Percentiles rank a stretch among this genome's conserved stretches.
These are phyloP conservation scores for Micoletzkya japonica DNA, from an alignment of 2,888 invertebrate species.

Conservation along the genomic window DNA sequence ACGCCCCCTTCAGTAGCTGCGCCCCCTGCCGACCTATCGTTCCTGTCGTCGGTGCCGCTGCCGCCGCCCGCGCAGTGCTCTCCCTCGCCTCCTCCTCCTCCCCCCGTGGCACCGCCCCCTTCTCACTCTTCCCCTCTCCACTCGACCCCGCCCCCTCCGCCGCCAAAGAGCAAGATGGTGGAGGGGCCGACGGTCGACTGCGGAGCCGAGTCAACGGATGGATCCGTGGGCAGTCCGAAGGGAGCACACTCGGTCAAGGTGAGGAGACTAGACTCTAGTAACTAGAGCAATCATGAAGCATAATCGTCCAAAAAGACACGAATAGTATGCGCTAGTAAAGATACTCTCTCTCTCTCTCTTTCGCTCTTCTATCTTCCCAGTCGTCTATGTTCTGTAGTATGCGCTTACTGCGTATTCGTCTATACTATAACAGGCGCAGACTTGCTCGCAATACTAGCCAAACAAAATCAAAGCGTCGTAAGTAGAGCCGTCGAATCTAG, in stretches of 20 bases:
- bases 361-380: neutral
- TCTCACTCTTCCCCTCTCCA: neutral
- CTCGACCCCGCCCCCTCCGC: conserved; percentile 15
- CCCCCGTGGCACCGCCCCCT: conserved; percentile 12
- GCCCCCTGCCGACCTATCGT: neutral
- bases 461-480: no score
- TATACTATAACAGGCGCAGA: no score
- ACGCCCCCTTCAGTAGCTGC: neutral
- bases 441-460: no score
- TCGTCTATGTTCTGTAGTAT: no score
- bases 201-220: neutral
- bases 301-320: no score
- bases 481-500: no score
- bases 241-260: no score
- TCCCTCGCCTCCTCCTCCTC: conserved; percentile 7
- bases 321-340: no score
- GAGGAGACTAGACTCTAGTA: no score
- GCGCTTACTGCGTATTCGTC: no score
- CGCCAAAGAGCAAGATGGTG: conserved; percentile 11
- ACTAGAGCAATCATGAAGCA: no score
- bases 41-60: neutral
- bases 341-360: no score
- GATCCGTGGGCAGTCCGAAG: neutral
- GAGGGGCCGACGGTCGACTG: neutral
- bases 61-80: neutral